Base-by-base conservation (phyloP, 2,888 invertebrate genomes). In the Ypsolopha sequella region DNA sequence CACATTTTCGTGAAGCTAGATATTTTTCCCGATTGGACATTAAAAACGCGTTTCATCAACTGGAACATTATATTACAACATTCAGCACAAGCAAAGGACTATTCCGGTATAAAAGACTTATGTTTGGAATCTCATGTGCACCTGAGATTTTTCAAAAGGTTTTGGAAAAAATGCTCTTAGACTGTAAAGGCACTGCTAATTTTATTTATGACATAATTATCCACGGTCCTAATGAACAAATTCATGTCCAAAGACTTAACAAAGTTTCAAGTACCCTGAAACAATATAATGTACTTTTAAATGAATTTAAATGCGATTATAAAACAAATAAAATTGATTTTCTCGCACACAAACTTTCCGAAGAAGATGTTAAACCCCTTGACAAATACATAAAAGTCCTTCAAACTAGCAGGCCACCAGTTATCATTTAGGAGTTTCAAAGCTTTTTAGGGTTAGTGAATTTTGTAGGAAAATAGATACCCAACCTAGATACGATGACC, bases 101-200 rank as follows among this genome's bases (percentile, higher is more conserved):
- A n/a, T n/a, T n/a, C n/a, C 51, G 68, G 36, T 73, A 66, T 46
- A 73, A 71, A 53, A 53, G 70, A 9, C 50, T 73, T 2, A 61
- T 71, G 62, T 75, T 74, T 54, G 70, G 70, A 0, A 63, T 71
- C 0, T 65, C 66, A 33, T 72, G 66, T 49, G 58, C 58, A 3
- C 59, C 60, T 7, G 58, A 58, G 51, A 34, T 54, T 1, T 59
- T 72, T 53, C 57, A 60, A 57, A 57, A 59, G 48, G 63, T 62
- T 0, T 51, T 68, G 35, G 55, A 63, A 52, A 35, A 39, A 38
- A 50, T 55, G 6, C 48, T 55, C 9, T 33, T 56, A 38, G 24
- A 13, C 11, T 56, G 54, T 38, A 51, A 54, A 38, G 54, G 54
- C 10, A 50, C 49, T 3, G 34, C 44, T 13, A 55, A 55, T 36